Percentiles rank a stretch among this genome's conserved stretches.
phyloP scores from a whole-genome alignment of 1,140 invertebrate species.

The Drosophila tani region DNA sequence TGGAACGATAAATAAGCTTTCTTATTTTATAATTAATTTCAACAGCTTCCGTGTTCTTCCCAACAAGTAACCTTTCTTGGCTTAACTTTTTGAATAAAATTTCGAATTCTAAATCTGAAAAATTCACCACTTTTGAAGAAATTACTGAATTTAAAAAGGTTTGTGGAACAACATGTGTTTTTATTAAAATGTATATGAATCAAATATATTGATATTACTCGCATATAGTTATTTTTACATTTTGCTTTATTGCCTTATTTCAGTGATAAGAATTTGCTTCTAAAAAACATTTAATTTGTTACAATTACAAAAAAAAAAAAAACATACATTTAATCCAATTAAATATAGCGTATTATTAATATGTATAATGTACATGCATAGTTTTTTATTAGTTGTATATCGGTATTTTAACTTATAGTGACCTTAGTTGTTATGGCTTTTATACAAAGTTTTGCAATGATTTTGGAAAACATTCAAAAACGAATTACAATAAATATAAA shows the following conservation, averaged over 20 bases:
- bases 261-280: conserved; percentile 49
- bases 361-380: conserved; percentile 26
- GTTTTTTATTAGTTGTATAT: conserved; percentile 36
- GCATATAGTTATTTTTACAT: conserved; percentile 12
- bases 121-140: not conserved
- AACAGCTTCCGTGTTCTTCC: no score
- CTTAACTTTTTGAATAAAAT: no score
- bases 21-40: no score
- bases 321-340: conserved; percentile 20
- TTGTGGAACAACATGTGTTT: conserved; percentile 7
- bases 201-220: conserved; percentile 3
- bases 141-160: not conserved
- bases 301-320: conserved; percentile 63
- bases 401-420: conserved; percentile 62
- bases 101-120: no score
- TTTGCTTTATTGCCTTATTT: conserved; percentile 75
- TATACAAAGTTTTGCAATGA: conserved; percentile 59
- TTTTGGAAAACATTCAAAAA: conserved; percentile 38
- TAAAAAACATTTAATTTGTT: conserved; percentile 50
- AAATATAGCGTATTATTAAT: conserved; percentile 26
- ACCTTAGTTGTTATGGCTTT: conserved; percentile 81
- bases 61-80: no score
- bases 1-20: no score
- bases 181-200: conserved; percentile 4
- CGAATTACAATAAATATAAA: conserved; percentile 69